A percentile compares a stretch with the other conserved stretches of the same genome.
Evolutionary conservation across 2,888 invertebrate genomes (phyloP).

Genomic region (Agrochola lota): DNA sequence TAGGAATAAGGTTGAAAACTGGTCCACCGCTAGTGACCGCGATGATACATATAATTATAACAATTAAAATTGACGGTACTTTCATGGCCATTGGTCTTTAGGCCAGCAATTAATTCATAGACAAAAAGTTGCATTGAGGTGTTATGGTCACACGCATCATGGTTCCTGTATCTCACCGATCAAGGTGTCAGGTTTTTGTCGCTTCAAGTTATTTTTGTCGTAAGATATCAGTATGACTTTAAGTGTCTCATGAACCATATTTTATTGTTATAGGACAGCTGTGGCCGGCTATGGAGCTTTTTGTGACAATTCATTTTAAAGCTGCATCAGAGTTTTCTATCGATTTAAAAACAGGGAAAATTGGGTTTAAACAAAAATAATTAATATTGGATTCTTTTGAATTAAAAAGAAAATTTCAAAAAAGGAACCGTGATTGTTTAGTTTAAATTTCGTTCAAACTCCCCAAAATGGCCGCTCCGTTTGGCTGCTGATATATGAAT

Average conservation of each 20-base stretch:
- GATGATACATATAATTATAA: slow-evolving; percentile 42
- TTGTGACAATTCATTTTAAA: neutral
- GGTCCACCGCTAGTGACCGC: no score
- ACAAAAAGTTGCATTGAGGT: slow-evolving; percentile 53
- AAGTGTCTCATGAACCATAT: slow-evolving; percentile 3
- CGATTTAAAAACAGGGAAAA: neutral
- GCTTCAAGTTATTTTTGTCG: slow-evolving; percentile 34
- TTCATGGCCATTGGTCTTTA: slow-evolving; percentile 57
- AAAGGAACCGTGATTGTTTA: slow-evolving; percentile 4
- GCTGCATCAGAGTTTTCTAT: neutral
- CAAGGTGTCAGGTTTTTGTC: slow-evolving; percentile 56
- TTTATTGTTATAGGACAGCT: slow-evolving; percentile 11
- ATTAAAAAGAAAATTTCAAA: slow-evolving; percentile 14
- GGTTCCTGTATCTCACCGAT: slow-evolving; percentile 48
- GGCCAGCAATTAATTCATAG: slow-evolving; percentile 45
- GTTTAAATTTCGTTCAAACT: slow-evolving; percentile 8
- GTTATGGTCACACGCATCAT: slow-evolving; percentile 58
- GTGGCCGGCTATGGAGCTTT: neutral
- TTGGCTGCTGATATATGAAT: slow-evolving; percentile 40
- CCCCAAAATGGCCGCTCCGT: slow-evolving; percentile 18
- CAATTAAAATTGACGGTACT: slow-evolving; percentile 51
- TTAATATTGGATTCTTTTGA: neutral
- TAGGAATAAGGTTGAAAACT: no score
- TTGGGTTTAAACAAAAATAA: no score
- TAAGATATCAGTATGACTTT: slow-evolving; percentile 9